Evolutionary conservation across 2,797 vertebrate species (phyloP), one percentile per base, ranked within the genome.

Genomic region (Myotis myotis): DNA sequence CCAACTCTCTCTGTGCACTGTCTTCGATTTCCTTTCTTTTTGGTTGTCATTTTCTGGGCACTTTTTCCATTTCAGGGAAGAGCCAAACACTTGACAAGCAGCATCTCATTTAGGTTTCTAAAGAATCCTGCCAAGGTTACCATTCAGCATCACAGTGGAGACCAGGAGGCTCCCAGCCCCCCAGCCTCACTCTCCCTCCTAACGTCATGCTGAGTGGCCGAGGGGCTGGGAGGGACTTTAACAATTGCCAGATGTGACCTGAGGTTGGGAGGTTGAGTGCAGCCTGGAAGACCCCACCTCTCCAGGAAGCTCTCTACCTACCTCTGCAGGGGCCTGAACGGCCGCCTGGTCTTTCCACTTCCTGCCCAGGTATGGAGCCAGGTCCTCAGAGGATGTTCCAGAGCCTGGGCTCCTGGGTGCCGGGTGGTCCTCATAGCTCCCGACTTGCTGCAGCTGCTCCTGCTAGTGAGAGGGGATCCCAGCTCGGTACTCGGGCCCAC

Each of bases 331-430:
- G 28, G 62, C 94, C 91, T 80, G 38, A 16, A 85, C 41, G 6
- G 74, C 53, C 0, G 17, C 6, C 44, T 91, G 38, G 9, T 30
- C 0, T 60, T 92, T 96, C 92, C 79, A 68, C 4, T 96, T 95
- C 16, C 93, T 96, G 66, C 51, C 93, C 23, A 95, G 30, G 53
- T 91, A 87, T 11, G 94, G 89, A 25, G 86, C 91, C 83, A 97
- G 94, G 74, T 98, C 98, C 87, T 97, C 98, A 15, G 98, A 98
- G 16, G 98, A 98, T 23, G 84, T 84, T 30, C 87, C 92, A 0
- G 97, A 98, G 20, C 60, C 53, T 86, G 95, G 97, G 96, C 89
- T 98, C 95, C 49, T 94, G 96, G 74, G 78, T 83, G 60, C 93
- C 96, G 53, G 92, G 33, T 25, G 97, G 25, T 78, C 95, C 95